phyloP scores from a whole-genome alignment of 2,888 invertebrate species.

The Polia nebulosa region DNA sequence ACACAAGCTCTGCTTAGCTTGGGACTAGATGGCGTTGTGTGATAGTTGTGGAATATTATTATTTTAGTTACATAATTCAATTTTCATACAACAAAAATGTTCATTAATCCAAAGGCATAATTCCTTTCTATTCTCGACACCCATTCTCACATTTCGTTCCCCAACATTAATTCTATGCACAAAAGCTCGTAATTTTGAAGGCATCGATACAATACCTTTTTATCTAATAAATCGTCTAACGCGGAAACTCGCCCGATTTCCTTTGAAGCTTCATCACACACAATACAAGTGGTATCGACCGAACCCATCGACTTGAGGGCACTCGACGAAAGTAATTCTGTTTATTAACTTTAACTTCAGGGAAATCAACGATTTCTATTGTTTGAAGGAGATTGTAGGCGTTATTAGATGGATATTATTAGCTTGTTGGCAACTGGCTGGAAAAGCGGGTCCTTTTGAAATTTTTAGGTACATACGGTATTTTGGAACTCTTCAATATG shows the following conservation, averaged over 20 bases:
- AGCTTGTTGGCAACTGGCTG: not conserved
- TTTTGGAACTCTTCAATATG: not conserved
- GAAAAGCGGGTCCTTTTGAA: not conserved
- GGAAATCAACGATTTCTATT: constrained; percentile 34
- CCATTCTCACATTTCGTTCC: constrained; percentile 15
- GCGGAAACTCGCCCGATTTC: constrained; percentile 43
- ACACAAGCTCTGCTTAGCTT: too few relatives aligned
- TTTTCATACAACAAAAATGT: not conserved
- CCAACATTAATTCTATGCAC: constrained; percentile 41
- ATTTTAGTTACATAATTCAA: not conserved
- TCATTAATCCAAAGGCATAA: not conserved
- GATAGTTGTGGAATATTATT: too few relatives aligned
- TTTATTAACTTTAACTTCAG: constrained; percentile 52
- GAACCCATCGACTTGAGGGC: constrained; percentile 33
- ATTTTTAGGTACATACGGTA: not conserved
- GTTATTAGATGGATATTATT: constrained; percentile 23
- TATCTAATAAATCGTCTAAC: constrained; percentile 50
- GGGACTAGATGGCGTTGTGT: too few relatives aligned
- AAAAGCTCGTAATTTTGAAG: constrained; percentile 47
- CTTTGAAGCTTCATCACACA: constrained; percentile 53
- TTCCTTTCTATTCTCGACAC: not conserved
- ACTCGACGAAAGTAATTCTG: constrained; percentile 52
- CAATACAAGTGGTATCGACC: constrained; percentile 55
- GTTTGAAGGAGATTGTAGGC: constrained; percentile 7
- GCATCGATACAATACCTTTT: constrained; percentile 49